Evolutionary conservation across 2,113 vertebrate genomes (phyloP).

Genomic region (Conger conger): DNA sequence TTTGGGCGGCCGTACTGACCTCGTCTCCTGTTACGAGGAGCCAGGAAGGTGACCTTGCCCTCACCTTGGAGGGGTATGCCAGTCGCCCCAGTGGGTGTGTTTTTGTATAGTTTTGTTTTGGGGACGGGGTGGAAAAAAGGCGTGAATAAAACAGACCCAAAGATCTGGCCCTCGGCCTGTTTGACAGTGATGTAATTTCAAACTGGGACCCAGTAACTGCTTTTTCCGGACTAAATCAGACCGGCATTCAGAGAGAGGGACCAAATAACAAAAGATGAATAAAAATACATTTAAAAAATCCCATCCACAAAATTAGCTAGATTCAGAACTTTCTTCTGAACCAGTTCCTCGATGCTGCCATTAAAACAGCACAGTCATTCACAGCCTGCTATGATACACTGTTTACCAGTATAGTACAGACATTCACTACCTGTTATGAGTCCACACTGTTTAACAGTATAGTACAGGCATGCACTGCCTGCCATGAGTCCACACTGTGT

Average conservation of each 20-base stretch:
- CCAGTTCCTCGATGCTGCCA: too few relatives aligned
- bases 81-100: neutral
- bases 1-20: neutral
- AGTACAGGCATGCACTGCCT: too few relatives aligned
- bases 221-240: neutral
- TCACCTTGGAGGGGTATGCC: neutral
- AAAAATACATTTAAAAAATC: neutral
- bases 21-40: neutral
- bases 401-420: too few relatives aligned
- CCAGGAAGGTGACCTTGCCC: neutral
- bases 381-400: too few relatives aligned
- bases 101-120: neutral
- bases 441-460: too few relatives aligned
- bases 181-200: neutral
- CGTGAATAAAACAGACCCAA: neutral
- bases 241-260: neutral
- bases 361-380: too few relatives aligned
- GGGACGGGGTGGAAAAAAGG: neutral
- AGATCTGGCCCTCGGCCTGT: neutral
- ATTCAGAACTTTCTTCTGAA: neutral
- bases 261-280: too few relatives aligned
- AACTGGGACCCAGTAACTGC: neutral
- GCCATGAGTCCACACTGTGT: too few relatives aligned
- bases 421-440: too few relatives aligned
- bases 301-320: neutral